Base-by-base conservation (phyloP, 2,797 vertebrate genomes). In the Eleutherodactylus coqui region DNA sequence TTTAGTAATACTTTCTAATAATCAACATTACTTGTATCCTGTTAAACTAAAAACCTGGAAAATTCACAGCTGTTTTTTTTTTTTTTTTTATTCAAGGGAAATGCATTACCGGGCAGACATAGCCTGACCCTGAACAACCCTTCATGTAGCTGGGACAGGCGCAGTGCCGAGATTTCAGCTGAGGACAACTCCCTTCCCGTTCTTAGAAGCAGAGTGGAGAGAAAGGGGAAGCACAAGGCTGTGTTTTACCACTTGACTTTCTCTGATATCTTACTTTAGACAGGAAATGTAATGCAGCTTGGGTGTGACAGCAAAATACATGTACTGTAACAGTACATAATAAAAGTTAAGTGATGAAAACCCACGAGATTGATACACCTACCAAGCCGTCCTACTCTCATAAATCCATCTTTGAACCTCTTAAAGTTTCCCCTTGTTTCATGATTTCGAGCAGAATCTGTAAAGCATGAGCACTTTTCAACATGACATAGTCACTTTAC, bases 121-220 rank as follows among this genome's bases (percentile, higher is more conserved):
- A 79, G 80, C 41, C n/a, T 87, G 81, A 87, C 86, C 86, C 86
- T 75, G 75, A 87, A 87, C 86, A 87, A 87, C 86, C 86, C 77
- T 87, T 64, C 51, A 80, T 84, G 58, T 79, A 84, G 58, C 27
- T 72, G 55, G 82, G 82, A 80, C 77, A 87, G 86, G 86, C 82
- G 27, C 24, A 80, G 82, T 51, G 86, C 86, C 81, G 82, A 84
- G 86, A 87, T 84, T 87, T 87, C 64, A 84, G 69, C 41, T 83
- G 29, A 75, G 77, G 86, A 87, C 86, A 87, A 87, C 86, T 80
- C 86, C 86, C 86, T 87, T 87, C 86, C 86, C 86, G 53, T 87
- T 80, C 76, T 75, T 84, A 84, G 64, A 84, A 80, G 86, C 76
- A 75, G 43, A 79, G 67, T 41, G 38, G 53, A 84, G 81, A 73